Evolutionary conservation across 2,888 invertebrate species (phyloP).

Genomic region (Seira ritae): DNA sequence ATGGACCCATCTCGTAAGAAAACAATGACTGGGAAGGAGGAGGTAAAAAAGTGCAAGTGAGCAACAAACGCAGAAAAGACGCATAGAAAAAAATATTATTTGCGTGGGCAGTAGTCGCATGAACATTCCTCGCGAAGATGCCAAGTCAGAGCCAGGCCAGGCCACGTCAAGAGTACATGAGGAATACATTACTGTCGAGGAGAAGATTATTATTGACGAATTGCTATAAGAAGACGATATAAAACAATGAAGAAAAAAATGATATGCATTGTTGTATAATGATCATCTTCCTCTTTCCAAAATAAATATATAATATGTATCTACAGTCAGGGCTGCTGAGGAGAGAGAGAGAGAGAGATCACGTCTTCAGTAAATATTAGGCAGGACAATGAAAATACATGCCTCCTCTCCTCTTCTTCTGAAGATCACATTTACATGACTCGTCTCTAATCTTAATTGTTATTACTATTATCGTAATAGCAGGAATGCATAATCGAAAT

Average conservation of each 20-base stretch:
- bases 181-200: neutral
- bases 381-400: conserved; percentile 11
- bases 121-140: neutral
- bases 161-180: neutral
- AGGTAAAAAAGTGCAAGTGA: conserved; percentile 6
- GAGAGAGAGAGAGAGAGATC: neutral
- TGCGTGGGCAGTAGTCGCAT: neutral
- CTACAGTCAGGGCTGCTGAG: neutral
- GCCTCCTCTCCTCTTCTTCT: too few relatives aligned
- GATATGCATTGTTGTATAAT: neutral
- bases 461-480: neutral
- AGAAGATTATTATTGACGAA: neutral
- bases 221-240: neutral
- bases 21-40: neutral
- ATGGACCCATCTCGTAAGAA: neutral
- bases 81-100: neutral
- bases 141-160: neutral
- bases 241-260: conserved; percentile 10
- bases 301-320: neutral
- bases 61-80: neutral
- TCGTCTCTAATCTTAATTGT: neutral
- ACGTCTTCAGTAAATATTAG: neutral
- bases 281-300: neutral
- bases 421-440: neutral
- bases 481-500: neutral